Percentiles rank a stretch among this genome's conserved stretches.
These are phyloP conservation scores for Dryadula phaetusa DNA, from an alignment of 2,888 invertebrate species.

Conservation along the genomic window DNA sequence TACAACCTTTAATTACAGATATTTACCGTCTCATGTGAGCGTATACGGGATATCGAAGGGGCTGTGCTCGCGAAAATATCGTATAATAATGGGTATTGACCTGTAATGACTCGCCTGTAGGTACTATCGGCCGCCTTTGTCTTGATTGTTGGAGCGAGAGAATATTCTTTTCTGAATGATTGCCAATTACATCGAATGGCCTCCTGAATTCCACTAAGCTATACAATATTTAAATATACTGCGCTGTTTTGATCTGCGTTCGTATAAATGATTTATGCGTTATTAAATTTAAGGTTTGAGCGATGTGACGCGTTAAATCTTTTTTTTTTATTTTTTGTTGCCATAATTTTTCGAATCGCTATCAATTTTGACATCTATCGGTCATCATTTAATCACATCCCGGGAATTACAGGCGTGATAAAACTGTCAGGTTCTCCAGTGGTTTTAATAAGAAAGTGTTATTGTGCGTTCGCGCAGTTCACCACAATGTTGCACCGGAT, in stretches of 20 bases:
- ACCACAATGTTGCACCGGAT: constrained; percentile 83
- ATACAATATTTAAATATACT: constrained; percentile 72
- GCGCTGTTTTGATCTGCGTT: constrained; percentile 72
- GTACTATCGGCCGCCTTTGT: constrained; percentile 83
- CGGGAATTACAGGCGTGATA: constrained; percentile 47
- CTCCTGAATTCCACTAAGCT: constrained; percentile 76
- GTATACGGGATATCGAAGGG: constrained; percentile 77
- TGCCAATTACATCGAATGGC: constrained; percentile 83
- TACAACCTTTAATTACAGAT: constrained; percentile 85
- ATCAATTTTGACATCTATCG: constrained; percentile 43
- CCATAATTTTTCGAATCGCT: constrained; percentile 33
- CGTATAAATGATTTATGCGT: constrained; percentile 78
- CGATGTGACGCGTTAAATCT: constrained; percentile 52
- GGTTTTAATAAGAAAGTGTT: constrained; percentile 64
- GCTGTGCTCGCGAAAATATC: constrained; percentile 83
- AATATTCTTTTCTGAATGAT: constrained; percentile 81
- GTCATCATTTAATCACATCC: constrained; percentile 46
- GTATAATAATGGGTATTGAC: constrained; percentile 84
- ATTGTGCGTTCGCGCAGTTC: constrained; percentile 56
- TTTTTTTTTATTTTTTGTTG: constrained; percentile 47
- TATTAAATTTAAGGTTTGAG: constrained; percentile 64
- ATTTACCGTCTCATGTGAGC: constrained; percentile 82
- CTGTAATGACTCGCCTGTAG: constrained; percentile 81
- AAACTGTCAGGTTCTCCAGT: constrained; percentile 53
- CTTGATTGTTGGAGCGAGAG: constrained; percentile 79